Evolutionary conservation across 1,140 invertebrate genomes (phyloP), one percentile per base, ranked within the genome.

Genomic region (Brachionus rubens): DNA sequence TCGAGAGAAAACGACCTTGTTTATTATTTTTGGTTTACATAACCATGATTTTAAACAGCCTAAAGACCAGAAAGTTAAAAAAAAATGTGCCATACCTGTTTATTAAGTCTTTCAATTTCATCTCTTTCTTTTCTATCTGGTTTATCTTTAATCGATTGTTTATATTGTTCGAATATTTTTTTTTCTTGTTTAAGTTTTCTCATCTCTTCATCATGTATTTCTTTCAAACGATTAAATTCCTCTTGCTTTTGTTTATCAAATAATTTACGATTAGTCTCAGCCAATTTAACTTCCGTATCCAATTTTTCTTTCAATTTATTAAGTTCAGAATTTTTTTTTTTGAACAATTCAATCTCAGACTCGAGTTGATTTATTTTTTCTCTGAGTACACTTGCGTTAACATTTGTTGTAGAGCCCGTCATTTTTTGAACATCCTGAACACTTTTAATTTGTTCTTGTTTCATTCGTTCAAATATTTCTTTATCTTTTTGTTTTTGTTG

Each of bases 151-250:
- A 81, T 77, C 28, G 81, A 80, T 76, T 83, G 83, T 78, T 83
- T 82, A 70, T 84, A 83, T 21, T 82, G 81, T 41, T 85, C 83
- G 82, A 85, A 85, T 77, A 85, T 76, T 59, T 83, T 82, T 65
- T 80, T 79, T 59, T 85, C 83, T 70, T 83, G 80, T 80, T 83
- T 83, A 2, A 85, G 67, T 78, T 84, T 84, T 77, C 82, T 83
- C 70, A 82, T 81, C 79, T 85, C 84, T 78, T 83, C 80, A n/a
- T 75, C 78, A 76, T 82, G 82, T 62, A 81, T 83, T 75, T 83
- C 83, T 75, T 84, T 80, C 19, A 85, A 70, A 75, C 81, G 77
- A 50, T 78, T 79, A 10, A 85, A 76, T 78, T 85, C 84, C 9
- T 79, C 78, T 28, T 78, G 77, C 54, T 83, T 84, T 50, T 83